These are phyloP conservation scores for Malurus elegans DNA, from an alignment of 2,113 vertebrate species.

Conservation along the genomic window DNA sequence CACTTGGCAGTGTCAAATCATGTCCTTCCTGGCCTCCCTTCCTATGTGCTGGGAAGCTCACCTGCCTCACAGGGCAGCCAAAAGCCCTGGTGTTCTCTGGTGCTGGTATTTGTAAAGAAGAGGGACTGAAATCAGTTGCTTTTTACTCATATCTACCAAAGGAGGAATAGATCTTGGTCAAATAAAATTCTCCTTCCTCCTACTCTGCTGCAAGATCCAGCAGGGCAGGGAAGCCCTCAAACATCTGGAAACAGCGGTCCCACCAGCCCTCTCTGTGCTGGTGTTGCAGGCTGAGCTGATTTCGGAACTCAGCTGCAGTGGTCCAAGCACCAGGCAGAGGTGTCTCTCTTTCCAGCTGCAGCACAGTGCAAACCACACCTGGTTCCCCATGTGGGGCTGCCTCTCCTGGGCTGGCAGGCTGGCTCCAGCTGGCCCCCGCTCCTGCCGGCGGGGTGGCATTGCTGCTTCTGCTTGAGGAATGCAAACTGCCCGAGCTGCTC, in stretches of 20 bases:
- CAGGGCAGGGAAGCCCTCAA: not conserved
- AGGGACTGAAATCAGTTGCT: not conserved
- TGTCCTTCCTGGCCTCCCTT: not conserved
- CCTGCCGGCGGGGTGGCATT: not conserved
- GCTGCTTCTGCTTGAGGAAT: conserved; percentile 33
- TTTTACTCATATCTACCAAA: not conserved
- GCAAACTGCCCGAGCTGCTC: not conserved
- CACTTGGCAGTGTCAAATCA: not conserved
- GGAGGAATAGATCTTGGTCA: not conserved
- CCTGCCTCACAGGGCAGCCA: not conserved
- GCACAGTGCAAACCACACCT: not conserved
- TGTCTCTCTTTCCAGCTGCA: not conserved
- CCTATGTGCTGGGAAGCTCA: not conserved
- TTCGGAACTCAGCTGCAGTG: not conserved
- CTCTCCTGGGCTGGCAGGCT: not conserved
- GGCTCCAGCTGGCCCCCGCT: not conserved
- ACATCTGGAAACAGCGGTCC: fast-evolving
- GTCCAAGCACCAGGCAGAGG: not conserved
- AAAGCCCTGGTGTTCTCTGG: not conserved
- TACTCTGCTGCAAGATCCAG: not conserved
- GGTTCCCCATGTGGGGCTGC: not conserved
- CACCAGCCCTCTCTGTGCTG: not conserved
- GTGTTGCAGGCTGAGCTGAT: not conserved
- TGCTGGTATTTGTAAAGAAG: not conserved
- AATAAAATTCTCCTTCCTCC: not conserved